Evolutionary conservation across 2,113 vertebrate genomes (phyloP).

Genomic region (Cavia aperea): DNA sequence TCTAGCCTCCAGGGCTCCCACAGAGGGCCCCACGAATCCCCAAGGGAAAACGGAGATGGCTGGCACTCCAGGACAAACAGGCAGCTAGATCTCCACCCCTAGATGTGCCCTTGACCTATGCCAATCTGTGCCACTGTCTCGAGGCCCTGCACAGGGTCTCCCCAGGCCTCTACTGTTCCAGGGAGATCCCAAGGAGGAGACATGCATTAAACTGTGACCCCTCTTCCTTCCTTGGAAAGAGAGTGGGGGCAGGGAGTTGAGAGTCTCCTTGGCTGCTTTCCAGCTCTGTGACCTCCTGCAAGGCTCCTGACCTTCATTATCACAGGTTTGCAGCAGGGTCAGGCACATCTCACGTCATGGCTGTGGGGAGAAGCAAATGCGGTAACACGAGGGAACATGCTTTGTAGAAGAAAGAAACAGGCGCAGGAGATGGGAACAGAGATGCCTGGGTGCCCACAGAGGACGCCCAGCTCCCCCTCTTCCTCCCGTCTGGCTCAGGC

Average conservation of each 20-base stretch:
- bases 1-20: background rate
- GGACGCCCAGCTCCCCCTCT: background rate
- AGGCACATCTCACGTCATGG: background rate
- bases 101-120: background rate
- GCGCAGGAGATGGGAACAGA: background rate
- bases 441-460: background rate
- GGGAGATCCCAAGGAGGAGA: no score
- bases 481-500: background rate
- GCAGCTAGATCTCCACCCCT: background rate
- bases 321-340: background rate
- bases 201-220: background rate
- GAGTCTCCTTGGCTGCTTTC: fast-evolving
- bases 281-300: background rate
- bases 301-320: background rate
- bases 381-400: background rate
- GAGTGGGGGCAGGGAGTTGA: background rate
- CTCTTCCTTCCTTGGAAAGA: background rate
- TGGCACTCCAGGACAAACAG: background rate
- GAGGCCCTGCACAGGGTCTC: background rate
- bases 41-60: background rate
- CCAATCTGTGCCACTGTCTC: background rate
- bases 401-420: background rate
- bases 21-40: background rate
- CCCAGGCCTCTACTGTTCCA: background rate
- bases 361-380: background rate